phyloP scores from a whole-genome alignment of 2,113 vertebrate genomes.

The Vulpes lagopus region DNA sequence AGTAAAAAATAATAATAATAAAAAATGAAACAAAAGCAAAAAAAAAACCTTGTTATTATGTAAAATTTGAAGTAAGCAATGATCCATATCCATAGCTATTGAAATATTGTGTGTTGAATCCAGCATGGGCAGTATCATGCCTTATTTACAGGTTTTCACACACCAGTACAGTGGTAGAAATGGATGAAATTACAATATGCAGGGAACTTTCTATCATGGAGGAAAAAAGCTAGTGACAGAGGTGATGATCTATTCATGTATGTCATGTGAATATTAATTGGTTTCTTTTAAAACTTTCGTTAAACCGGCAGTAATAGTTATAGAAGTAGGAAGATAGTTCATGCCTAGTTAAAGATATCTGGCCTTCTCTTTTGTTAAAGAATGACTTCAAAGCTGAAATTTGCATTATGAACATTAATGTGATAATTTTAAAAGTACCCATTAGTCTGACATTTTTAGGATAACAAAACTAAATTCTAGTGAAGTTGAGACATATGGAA shows the following conservation, averaged over 20 bases:
- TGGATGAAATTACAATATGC: slow-evolving; percentile 35
- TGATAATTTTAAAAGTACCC: slow-evolving; percentile 75
- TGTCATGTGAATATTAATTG: slow-evolving; percentile 77
- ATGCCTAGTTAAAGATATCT: slow-evolving; percentile 74
- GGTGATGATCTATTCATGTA: slow-evolving; percentile 65
- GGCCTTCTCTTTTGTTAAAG: slow-evolving; percentile 80
- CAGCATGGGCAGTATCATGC: background rate
- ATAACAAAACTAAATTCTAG: slow-evolving; percentile 74
- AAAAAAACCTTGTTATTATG: background rate
- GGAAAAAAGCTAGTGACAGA: slow-evolving; percentile 54
- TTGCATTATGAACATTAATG: slow-evolving; percentile 79
- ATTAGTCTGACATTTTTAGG: slow-evolving; percentile 76
- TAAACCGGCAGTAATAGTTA: slow-evolving; percentile 66
- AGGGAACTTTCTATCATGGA: background rate
- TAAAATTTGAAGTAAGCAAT: slow-evolving; percentile 67
- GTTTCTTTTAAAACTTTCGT: slow-evolving; percentile 76
- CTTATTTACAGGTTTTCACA: slow-evolving; percentile 46
- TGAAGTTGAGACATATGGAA: slow-evolving; percentile 69
- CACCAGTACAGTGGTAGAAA: slow-evolving; percentile 19
- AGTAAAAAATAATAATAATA: background rate
- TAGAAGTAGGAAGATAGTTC: slow-evolving; percentile 67
- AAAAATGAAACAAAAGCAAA: background rate
- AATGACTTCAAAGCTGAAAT: slow-evolving; percentile 82
- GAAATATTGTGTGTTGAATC: slow-evolving; percentile 55
- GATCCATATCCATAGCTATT: background rate